Base-by-base conservation (phyloP, 1,140 invertebrate species). In the Zaprionus africanus region DNA sequence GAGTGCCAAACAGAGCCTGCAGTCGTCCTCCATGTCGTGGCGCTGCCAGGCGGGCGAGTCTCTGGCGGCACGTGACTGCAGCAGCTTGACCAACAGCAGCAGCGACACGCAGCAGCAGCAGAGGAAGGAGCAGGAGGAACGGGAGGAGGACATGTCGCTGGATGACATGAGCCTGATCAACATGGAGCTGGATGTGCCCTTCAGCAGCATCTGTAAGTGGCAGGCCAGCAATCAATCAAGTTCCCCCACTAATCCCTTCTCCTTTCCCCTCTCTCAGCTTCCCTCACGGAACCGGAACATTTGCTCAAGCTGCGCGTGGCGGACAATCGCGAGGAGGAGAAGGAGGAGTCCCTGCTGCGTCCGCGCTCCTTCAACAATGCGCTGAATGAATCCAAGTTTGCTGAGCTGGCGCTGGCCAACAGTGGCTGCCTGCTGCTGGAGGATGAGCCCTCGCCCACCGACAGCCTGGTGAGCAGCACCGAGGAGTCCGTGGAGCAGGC, bases 381-480 rank as follows among this genome's bases (percentile, higher is more conserved):
- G 62, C 81, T 87, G 12, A 87, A 87, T 15, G 96, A 97, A 81
- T 95, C 96, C 2, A 96, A 96, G 60, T 97, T 97, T 53, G 96
- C 96, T 0, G 95, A 96, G 17, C 95, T 96, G 11, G 96, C 96
- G 0, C 95, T 96, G 13, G 95, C 96, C 49, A 95, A 95, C 1
- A 96, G 95, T 5, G 95, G 94, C 1, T 94, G 95, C 63, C 95
- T 95, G 56, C 86, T 96, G 15, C 80, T 95, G 26, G 96, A 96
- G 28, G 96, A 97, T 69, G 96, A 97, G 84, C 96, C 96, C 0
- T 97, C 96, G 5, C 96, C 96, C n/a, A 95, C 96, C 0, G 96
- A 96, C 68, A 96, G 96, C 80, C 91, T 97, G 22, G 95, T 96
- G 36, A 96, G 96, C 76, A 96, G 96, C 69, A 95, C 94, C 13